Base-by-base conservation (phyloP, 1,140 invertebrate species). In the Cherax destructor region DNA sequence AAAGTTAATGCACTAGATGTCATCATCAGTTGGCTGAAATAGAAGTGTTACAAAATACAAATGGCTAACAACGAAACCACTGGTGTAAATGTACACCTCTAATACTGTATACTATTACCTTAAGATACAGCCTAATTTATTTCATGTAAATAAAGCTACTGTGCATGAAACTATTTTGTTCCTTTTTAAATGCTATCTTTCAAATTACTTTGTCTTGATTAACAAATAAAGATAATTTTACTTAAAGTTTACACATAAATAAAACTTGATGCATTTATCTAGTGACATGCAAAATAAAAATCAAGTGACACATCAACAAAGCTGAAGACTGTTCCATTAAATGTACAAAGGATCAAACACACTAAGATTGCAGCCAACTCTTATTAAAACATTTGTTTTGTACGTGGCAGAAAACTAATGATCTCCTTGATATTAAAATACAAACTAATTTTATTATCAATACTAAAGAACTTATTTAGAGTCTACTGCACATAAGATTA, bases 21-120 rank as follows among this genome's bases (percentile, higher is more conserved):
- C 80, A 78, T 91, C 89, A 78, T 85, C 83, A 85, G 89, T 61
- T 59, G 74, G 89, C 89, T 91, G 89, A 86, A 91, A 91, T 56
- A 85, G 77, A 91, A 90, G 13, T 74, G 74, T 61, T 50, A 85
- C 59, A 84, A 61, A 79, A 76, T 76, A 76, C 61, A 74, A 69
- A 79, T 74, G 18, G 30, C 18, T 59, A 74, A 30, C 69, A 30
- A 6, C 30, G 24, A 3, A 24, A 74, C 30, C 9, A 30, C 11
- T 6, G n/a, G n/a, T 79, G 47, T n/a, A 41, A 79, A 11, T 65
- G 13, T 65, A 83, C 52, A 83, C 47, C 16, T 30, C 52, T 59
- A 56, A 56, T 30, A 41, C 30, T 41, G 30, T 41, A 30, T 24
- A 61, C 80, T 83, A 56, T 59, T 59, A 56, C n/a, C 18, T 61